phyloP scores from a whole-genome alignment of 2,113 vertebrate genomes.

The Catharus minimus region DNA sequence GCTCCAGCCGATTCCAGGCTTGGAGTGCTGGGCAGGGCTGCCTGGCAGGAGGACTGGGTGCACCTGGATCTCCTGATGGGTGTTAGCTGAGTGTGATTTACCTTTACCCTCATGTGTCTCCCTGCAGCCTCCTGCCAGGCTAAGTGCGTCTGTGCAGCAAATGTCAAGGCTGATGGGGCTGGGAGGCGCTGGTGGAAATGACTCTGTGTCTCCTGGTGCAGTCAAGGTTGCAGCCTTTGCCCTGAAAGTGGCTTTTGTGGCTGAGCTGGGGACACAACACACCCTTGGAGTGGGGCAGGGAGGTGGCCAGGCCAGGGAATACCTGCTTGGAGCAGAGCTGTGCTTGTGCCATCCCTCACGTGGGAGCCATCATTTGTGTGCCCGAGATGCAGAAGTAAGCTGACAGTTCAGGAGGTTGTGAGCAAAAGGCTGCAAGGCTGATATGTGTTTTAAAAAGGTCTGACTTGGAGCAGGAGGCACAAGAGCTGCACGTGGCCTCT shows the following conservation, averaged over 20 bases:
- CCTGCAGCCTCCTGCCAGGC: background rate
- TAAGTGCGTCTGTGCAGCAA: background rate
- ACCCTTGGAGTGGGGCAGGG: no score
- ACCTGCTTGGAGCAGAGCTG: background rate
- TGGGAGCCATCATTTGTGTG: fast-evolving
- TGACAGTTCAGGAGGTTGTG: background rate
- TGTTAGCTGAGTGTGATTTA: background rate
- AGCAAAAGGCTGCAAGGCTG: background rate
- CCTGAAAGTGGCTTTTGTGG: background rate
- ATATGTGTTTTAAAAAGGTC: background rate
- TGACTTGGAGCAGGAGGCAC: background rate
- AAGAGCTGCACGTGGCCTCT: background rate
- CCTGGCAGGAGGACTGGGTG: background rate
- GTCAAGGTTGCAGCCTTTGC: background rate
- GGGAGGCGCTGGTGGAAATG: background rate
- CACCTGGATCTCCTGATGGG: background rate
- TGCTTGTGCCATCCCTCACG: fast-evolving
- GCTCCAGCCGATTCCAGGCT: background rate
- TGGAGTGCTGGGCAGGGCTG: background rate
- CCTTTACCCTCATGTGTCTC: fast-evolving
- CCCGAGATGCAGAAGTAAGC: background rate
- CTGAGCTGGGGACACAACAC: background rate
- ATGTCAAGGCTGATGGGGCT: background rate
- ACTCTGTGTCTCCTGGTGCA: background rate
- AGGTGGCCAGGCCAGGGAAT: background rate